phyloP scores from a whole-genome alignment of 2,113 vertebrate genomes.

The Chroicocephalus ridibundus region DNA sequence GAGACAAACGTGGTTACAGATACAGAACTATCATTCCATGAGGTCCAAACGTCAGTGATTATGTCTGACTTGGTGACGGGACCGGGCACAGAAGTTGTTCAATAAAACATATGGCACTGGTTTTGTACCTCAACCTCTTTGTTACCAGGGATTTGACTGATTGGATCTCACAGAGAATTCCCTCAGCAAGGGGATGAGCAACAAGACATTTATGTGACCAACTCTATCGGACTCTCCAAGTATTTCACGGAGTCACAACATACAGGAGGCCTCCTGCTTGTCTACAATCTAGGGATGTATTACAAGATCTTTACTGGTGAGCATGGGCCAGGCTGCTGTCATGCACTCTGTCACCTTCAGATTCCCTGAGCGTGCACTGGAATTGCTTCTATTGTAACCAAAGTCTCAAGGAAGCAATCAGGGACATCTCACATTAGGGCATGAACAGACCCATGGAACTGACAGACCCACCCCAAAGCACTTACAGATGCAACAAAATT shows the following conservation, averaged over 20 bases:
- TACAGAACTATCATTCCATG: neutral
- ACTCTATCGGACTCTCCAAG: neutral
- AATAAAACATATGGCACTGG: neutral
- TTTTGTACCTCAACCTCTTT: neutral
- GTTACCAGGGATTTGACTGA: neutral
- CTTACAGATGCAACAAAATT: neutral
- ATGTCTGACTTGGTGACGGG: neutral
- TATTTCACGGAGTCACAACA: neutral
- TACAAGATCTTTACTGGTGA: neutral
- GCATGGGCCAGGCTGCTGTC: neutral
- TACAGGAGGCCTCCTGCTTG: neutral
- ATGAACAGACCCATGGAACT: rapidly evolving
- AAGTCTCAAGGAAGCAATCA: neutral
- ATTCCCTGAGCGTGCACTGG: neutral
- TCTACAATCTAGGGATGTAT: neutral
- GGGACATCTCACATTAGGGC: neutral
- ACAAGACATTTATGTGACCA: neutral
- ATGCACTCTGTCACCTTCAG: neutral
- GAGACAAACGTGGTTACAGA: neutral
- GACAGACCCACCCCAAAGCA: neutral
- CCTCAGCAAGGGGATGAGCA: neutral
- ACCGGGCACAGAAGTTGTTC: neutral
- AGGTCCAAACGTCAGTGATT: neutral
- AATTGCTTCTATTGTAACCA: neutral
- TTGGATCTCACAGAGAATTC: neutral